These are phyloP conservation scores for Atta colombica DNA, from an alignment of 1,140 invertebrate genomes.

Conservation along the genomic window DNA sequence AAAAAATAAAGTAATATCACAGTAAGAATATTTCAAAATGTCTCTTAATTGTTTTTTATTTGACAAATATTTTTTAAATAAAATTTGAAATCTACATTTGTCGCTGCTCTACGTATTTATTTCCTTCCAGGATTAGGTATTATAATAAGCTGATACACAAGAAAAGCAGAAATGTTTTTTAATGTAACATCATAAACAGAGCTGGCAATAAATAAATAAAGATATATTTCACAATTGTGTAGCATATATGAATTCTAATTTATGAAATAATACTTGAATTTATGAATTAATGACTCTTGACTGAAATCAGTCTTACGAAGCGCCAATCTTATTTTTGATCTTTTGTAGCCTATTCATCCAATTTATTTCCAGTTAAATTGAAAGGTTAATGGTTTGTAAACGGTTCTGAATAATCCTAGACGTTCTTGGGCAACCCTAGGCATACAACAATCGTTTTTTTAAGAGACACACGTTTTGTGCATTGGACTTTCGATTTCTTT, in stretches of 20 bases:
- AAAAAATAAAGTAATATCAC: no score
- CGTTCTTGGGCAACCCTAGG: background rate
- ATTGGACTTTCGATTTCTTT: conserved; percentile 60
- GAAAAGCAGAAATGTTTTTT: background rate
- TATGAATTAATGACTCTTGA: background rate
- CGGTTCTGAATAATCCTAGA: background rate
- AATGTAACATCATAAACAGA: background rate
- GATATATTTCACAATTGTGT: background rate
- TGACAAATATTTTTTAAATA: no score
- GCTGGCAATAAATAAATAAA: background rate
- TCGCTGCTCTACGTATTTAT: no score
- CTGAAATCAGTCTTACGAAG: background rate
- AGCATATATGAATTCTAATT: background rate
- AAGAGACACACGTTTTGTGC: conserved; percentile 10
- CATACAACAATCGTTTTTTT: background rate
- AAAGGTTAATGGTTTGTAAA: background rate
- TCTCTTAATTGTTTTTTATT: no score
- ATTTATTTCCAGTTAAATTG: background rate
- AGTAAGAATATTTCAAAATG: no score
- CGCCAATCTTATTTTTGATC: background rate
- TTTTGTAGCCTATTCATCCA: background rate
- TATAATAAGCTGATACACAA: background rate
- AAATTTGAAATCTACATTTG: no score
- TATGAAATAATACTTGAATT: background rate
- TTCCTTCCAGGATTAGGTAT: background rate